A percentile compares a stretch with the other conserved stretches of the same genome.
Evolutionary conservation across 2,797 vertebrate species (phyloP).

Genomic region (Mus minutoides): DNA sequence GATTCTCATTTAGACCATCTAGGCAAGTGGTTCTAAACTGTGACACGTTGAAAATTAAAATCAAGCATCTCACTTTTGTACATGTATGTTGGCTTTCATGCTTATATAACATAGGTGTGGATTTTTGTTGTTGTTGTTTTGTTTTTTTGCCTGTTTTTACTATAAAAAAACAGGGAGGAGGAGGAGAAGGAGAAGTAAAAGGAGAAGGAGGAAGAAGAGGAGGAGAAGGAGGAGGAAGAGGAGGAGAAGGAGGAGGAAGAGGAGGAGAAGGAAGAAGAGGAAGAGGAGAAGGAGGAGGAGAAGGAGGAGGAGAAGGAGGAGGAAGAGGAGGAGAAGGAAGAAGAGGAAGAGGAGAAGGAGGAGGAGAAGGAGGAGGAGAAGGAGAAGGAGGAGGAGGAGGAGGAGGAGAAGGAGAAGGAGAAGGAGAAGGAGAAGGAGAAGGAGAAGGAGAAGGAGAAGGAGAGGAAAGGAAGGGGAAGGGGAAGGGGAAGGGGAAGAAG

Average conservation of each 20-base stretch:
- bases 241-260: fast-evolving
- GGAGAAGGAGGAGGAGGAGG: too few species aligned
- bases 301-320: too few species aligned
- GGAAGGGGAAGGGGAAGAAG: neutral
- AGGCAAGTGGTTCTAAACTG: neutral
- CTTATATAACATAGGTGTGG: neutral
- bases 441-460: neutral
- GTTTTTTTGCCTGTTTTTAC: neutral
- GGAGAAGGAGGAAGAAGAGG: neutral
- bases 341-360: neutral
- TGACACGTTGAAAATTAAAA: neutral
- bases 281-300: too few species aligned
- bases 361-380: neutral
- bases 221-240: neutral
- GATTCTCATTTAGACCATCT: neutral
- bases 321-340: neutral
- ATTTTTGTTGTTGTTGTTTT: neutral
- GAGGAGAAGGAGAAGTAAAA: neutral
- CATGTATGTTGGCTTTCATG: neutral
- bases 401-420: too few species aligned
- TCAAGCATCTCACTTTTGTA: neutral
- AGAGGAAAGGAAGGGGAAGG: neutral
- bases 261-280: neutral
- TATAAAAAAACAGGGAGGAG: neutral
- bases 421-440: too few species aligned